Percentiles rank a stretch among this genome's conserved stretches.
These are phyloP conservation scores for Chaenocephalus aceratus DNA, from an alignment of 2,113 vertebrate genomes.

Conservation along the genomic window DNA sequence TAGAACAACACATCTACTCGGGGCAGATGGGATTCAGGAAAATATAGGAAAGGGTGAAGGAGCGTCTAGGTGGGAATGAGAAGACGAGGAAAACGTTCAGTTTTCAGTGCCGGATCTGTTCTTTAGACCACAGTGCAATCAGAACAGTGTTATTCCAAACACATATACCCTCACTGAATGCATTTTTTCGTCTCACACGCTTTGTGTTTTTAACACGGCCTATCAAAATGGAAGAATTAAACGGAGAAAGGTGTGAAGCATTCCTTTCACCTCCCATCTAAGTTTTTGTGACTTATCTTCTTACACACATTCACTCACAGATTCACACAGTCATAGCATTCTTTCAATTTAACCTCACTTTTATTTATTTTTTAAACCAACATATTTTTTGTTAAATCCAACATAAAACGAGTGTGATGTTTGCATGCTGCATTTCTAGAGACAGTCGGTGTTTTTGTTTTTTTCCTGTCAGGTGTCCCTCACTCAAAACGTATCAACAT, in stretches of 20 bases:
- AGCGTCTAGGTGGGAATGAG: constrained; percentile 61
- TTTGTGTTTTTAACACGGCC: constrained; percentile 72
- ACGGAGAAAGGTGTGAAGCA: constrained; percentile 54
- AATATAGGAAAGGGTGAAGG: constrained; percentile 43
- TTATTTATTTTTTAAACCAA: constrained; percentile 48
- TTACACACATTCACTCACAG: constrained; percentile 62
- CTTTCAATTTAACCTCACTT: constrained; percentile 64
- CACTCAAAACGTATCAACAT: constrained; percentile 80
- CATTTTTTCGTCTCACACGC: constrained; percentile 31
- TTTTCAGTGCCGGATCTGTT: constrained; percentile 87
- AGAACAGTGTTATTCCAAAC: constrained; percentile 76
- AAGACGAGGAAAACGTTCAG: constrained; percentile 50
- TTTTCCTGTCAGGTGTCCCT: constrained; percentile 45
- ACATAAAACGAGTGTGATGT: constrained; percentile 70
- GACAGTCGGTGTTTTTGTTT: constrained; percentile 74
- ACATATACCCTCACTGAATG: constrained; percentile 64
- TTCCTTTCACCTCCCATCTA: constrained; percentile 81
- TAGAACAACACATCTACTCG: constrained; percentile 93
- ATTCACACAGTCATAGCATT: constrained; percentile 77
- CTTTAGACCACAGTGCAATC: constrained; percentile 86
- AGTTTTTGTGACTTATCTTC: constrained; percentile 80
- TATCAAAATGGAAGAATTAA: constrained; percentile 67
- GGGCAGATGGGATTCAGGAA: constrained; percentile 82
- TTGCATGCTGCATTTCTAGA: constrained; percentile 73
- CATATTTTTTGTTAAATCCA: constrained; percentile 55